These are phyloP conservation scores for Urophycis tenuis DNA, from an alignment of 2,797 vertebrate species.

Conservation along the genomic window DNA sequence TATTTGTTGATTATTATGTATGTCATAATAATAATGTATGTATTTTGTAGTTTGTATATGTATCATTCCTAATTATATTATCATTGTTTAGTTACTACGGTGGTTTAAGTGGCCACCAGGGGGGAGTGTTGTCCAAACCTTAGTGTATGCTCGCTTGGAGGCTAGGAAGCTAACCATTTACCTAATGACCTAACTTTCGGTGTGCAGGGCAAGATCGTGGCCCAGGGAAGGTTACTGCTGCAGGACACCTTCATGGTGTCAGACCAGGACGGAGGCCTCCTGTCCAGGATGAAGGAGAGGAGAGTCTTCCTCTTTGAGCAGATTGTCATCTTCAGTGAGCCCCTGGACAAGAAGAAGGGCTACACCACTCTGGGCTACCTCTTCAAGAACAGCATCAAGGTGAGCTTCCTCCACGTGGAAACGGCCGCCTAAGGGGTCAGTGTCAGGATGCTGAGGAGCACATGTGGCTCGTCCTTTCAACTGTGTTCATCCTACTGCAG, in stretches of 20 bases:
- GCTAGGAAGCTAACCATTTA: not conserved
- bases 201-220: conserved; percentile 92
- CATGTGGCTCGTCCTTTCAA: no score
- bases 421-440: not conserved
- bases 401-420: conserved; percentile 37
- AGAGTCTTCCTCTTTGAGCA: conserved; percentile 97
- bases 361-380: conserved; percentile 95
- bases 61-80: no score
- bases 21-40: no score
- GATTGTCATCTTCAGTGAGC: conserved; percentile 98
- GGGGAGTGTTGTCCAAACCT: not conserved
- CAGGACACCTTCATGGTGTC: conserved; percentile 96
- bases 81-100: not conserved
- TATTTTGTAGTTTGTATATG: no score
- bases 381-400: conserved; percentile 98
- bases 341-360: conserved; percentile 97
- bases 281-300: conserved; percentile 93
- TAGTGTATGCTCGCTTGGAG: not conserved
- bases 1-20: not conserved
- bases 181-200: no score
- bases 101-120: not conserved
- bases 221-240: conserved; percentile 91
- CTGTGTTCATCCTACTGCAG: no score
- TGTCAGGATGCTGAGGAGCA: not conserved
- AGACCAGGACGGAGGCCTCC: conserved; percentile 87